Evolutionary conservation across 53 echinoderm and acorn worm species (phyloP).

Genomic region (Patiria pectinifera): DNA sequence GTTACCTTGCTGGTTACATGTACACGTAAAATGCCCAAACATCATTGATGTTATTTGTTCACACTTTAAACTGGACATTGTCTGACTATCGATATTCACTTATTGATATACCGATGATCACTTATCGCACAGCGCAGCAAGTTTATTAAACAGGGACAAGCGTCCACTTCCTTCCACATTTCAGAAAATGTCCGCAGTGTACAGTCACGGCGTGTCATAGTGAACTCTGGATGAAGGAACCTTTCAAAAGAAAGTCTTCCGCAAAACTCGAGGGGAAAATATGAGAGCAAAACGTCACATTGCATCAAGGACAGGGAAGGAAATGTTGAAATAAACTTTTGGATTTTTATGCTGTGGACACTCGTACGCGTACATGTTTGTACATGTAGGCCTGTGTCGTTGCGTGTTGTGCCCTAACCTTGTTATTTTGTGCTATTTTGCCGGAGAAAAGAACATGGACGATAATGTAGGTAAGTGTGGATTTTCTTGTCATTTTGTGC

Average conservation of each 20-base stretch:
- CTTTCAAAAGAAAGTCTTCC: not conserved
- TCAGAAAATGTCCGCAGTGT: not conserved
- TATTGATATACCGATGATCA: not conserved
- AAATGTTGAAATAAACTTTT: not conserved
- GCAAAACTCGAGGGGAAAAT: not conserved
- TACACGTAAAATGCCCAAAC: too few species aligned
- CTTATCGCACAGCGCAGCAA: not conserved
- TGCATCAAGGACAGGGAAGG: not conserved
- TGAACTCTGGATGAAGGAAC: not conserved
- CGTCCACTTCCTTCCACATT: not conserved
- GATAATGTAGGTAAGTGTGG: slow-evolving; percentile 38
- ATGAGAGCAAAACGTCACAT: not conserved
- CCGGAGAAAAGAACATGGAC: not conserved
- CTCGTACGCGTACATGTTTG: not conserved
- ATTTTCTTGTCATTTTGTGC: not conserved
- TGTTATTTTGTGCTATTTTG: not conserved
- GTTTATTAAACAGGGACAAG: not conserved
- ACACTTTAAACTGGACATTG: too few species aligned
- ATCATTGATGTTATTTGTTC: too few species aligned
- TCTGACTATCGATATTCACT: not conserved
- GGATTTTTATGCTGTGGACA: not conserved
- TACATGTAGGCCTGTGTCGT: not conserved
- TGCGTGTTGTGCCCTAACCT: not conserved
- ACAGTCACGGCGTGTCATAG: slow-evolving; percentile 53
- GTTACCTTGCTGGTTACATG: too few species aligned